Percentiles rank a stretch among this genome's conserved stretches.
phyloP scores from a whole-genome alignment of 1,140 invertebrate species.

The Hormaphis cornu region DNA sequence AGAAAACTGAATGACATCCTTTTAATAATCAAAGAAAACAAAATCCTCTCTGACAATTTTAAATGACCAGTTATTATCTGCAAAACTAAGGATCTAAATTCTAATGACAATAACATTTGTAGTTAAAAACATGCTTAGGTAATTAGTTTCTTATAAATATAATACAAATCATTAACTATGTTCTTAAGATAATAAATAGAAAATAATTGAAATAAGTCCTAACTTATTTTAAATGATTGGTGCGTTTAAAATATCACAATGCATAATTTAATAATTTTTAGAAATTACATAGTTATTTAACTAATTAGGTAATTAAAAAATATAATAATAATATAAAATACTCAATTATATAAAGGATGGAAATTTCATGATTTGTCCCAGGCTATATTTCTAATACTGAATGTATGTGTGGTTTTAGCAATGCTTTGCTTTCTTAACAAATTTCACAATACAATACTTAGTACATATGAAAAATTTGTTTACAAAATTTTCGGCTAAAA shows the following conservation, averaged over 20 bases:
- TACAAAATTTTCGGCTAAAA: slow-evolving; percentile 10
- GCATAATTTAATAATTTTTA: slow-evolving; percentile 7
- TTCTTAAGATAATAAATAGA: neutral
- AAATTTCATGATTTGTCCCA: slow-evolving; percentile 27
- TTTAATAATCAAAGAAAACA: too few species aligned
- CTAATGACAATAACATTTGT: neutral
- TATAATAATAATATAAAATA: slow-evolving; percentile 10
- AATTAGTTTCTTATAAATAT: neutral
- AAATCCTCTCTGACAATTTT: too few species aligned
- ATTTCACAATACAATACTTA: slow-evolving; percentile 1
- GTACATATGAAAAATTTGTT: slow-evolving; percentile 6
- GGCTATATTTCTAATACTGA: slow-evolving; percentile 3
- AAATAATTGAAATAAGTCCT: neutral
- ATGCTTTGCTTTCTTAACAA: neutral
- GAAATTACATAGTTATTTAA: slow-evolving; percentile 7
- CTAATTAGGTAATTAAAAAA: too few species aligned
- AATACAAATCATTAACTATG: neutral
- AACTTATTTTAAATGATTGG: slow-evolving; percentile 11
- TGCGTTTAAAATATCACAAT: slow-evolving; percentile 28
- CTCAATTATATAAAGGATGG: neutral
- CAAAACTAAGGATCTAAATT: neutral
- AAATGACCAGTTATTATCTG: too few species aligned
- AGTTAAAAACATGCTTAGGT: neutral
- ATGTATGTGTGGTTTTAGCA: neutral
- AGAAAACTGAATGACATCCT: too few species aligned